Base-by-base conservation (phyloP, 2,888 invertebrate genomes). In the Caenorhabditis wallacei region DNA sequence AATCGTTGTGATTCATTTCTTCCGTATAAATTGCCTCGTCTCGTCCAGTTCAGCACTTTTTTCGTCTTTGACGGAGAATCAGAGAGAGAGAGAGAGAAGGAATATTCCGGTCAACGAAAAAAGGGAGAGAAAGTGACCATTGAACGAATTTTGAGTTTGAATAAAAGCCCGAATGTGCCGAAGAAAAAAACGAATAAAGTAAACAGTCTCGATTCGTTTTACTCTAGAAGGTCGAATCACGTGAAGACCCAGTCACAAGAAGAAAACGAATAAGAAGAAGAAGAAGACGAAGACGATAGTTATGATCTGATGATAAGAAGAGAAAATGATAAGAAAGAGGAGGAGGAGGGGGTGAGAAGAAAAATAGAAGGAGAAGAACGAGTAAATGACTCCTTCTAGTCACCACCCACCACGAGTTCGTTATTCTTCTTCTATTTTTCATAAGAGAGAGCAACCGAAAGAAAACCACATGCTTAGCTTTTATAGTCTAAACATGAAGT, bases 181-280 rank as follows among this genome's bases (percentile, higher is more conserved):
- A 30, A 18, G n/a, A 22, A 57, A 57, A 8, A 40, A 57, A 46
- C 26, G 53, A 20, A 59, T 48, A n/a, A n/a, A 66, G 74, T 74
- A 74, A 74, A 74, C 74, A 66, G 20, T 74, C 63, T 13, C 22
- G 3, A 20, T 24, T 53, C 20, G 20, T 10, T 30, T 18, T 48
- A 43, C 46, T 61, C 53, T 63, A 72, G 72, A 71, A 71, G 71
- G 71, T 59, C 59, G 24, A 53, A 72, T 76, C 76, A 76, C 76
- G 76, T 76, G 76, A 61, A 68, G 53, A 69, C 68, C 53, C 53
- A 20, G 68, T 76, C 76, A 76, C 48, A 66, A 69, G 76, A 76
- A 76, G 57, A 70, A 57, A 35, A 48, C 46, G 70, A 70, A 26
- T 64, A 66, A 56, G 43, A 64, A 61, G 40, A 69, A 24, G 72